phyloP scores from a whole-genome alignment of 1,140 invertebrate species.

The Metaphire vulgaris region DNA sequence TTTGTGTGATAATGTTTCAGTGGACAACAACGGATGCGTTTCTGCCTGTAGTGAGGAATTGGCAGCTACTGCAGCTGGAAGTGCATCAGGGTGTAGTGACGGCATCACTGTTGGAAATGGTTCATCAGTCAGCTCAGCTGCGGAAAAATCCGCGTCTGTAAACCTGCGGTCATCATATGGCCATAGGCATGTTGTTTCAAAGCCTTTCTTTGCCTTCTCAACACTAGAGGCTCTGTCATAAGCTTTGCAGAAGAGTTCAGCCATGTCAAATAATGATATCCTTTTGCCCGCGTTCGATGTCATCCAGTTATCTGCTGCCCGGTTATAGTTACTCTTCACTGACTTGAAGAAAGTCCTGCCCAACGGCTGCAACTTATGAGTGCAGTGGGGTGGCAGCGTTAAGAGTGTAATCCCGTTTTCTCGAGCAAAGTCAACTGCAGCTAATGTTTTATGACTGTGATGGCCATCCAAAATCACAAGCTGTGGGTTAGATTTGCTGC shows the following conservation, averaged over 20 bases:
- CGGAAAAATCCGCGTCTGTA: not conserved
- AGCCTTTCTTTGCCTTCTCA: not conserved
- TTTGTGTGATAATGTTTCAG: too few relatives aligned
- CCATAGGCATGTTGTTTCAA: not conserved
- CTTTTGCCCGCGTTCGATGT: slow-evolving; percentile 35
- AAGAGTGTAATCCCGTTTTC: slow-evolving; percentile 31
- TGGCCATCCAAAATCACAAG: slow-evolving; percentile 33
- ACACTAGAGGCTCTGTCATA: not conserved
- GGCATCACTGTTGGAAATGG: too few relatives aligned
- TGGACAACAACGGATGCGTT: too few relatives aligned
- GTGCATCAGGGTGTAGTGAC: too few relatives aligned
- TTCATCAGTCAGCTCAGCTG: not conserved
- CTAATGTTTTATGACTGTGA: slow-evolving; percentile 32
- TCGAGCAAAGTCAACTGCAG: slow-evolving; percentile 25
- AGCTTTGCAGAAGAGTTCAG: slow-evolving; percentile 22
- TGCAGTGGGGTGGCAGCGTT: slow-evolving; percentile 46
- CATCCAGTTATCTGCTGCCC: slow-evolving; percentile 40
- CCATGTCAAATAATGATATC: slow-evolving; percentile 43
- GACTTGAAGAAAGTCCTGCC: slow-evolving; percentile 28
- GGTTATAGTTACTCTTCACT: slow-evolving; percentile 31
- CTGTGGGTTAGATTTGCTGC: slow-evolving; percentile 8
- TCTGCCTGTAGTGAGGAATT: too few relatives aligned
- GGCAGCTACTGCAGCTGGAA: too few relatives aligned
- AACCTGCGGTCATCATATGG: not conserved
- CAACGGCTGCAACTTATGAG: slow-evolving; percentile 31